Evolutionary conservation across 2,888 invertebrate species (phyloP).

Genomic region (Eremobia ochroleuca): DNA sequence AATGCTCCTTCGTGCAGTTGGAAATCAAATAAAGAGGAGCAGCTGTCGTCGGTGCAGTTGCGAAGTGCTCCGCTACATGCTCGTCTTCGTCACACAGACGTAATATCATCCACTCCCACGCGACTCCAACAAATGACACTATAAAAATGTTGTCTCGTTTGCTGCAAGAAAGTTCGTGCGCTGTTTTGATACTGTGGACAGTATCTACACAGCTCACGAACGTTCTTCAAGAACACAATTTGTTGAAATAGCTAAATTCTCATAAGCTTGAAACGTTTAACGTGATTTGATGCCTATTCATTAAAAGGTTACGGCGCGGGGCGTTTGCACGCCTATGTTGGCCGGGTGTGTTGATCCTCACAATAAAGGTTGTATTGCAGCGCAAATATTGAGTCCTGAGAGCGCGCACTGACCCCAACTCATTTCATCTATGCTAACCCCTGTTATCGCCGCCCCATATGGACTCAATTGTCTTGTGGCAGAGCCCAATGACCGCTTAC

Average conservation of each 20-base stretch:
- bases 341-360: conserved; percentile 82
- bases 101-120: conserved; percentile 77
- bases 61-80: conserved; percentile 78
- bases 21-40: conserved; percentile 87
- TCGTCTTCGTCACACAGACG: conserved; percentile 82
- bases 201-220: conserved; percentile 54
- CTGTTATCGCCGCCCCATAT: conserved; percentile 79
- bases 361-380: conserved; percentile 88
- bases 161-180: conserved; percentile 60
- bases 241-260: conserved; percentile 63
- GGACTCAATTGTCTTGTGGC: conserved; percentile 85
- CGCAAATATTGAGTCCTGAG: conserved; percentile 86
- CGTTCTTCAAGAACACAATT: conserved; percentile 62
- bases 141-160: conserved; percentile 68
- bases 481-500: conserved; percentile 69
- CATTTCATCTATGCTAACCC: conserved; percentile 85
- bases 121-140: conserved; percentile 73
- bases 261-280: conserved; percentile 68
- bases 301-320: conserved; percentile 75
- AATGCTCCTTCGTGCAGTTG: conserved; percentile 80
- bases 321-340: conserved; percentile 76
- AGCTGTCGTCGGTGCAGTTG: conserved; percentile 85
- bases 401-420: conserved; percentile 83
- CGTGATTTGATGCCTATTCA: conserved; percentile 75
- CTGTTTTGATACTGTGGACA: conserved; percentile 54